These are phyloP conservation scores for Thereva unica DNA, from an alignment of 2,888 invertebrate species.

Conservation along the genomic window DNA sequence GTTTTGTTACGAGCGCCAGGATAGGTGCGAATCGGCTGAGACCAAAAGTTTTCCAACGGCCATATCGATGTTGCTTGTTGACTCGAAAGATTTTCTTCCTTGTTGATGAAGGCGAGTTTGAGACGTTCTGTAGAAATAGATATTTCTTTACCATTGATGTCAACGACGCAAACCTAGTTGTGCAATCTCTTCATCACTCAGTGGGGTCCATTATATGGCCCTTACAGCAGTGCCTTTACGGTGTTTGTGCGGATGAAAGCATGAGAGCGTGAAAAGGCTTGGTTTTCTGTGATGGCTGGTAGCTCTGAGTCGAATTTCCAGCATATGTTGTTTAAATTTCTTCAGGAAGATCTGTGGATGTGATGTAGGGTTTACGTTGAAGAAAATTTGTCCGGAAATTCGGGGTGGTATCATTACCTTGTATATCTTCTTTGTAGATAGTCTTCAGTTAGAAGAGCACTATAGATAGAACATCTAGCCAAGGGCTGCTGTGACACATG, in stretches of 20 bases:
- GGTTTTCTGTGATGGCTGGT: no score
- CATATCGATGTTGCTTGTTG: not conserved
- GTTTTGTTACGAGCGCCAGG: not conserved
- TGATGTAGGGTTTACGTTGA: no score
- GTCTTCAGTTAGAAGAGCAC: no score
- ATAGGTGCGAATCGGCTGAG: conserved; percentile 1
- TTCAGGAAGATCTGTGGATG: no score
- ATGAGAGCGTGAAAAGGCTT: no score
- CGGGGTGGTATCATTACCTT: no score
- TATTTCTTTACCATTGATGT: conserved; percentile 15
- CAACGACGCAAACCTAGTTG: conserved; percentile 12
- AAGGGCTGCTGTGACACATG: no score
- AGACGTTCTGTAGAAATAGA: conserved; percentile 24
- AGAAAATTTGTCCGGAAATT: no score
- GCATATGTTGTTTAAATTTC: no score
- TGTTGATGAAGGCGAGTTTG: conserved; percentile 26
- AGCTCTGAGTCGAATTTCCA: no score
- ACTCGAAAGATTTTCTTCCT: conserved; percentile 2
- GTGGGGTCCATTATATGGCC: conserved; percentile 46
- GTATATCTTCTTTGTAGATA: no score
- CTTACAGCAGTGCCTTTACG: conserved; percentile 38
- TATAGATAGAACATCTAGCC: no score
- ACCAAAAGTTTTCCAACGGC: not conserved
- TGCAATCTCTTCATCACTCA: conserved; percentile 39
- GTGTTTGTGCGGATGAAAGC: conserved; percentile 37